Evolutionary conservation across 2,888 invertebrate genomes (phyloP), one percentile per base, ranked within the genome.

Genomic region (Drosophila peninsularis): DNA sequence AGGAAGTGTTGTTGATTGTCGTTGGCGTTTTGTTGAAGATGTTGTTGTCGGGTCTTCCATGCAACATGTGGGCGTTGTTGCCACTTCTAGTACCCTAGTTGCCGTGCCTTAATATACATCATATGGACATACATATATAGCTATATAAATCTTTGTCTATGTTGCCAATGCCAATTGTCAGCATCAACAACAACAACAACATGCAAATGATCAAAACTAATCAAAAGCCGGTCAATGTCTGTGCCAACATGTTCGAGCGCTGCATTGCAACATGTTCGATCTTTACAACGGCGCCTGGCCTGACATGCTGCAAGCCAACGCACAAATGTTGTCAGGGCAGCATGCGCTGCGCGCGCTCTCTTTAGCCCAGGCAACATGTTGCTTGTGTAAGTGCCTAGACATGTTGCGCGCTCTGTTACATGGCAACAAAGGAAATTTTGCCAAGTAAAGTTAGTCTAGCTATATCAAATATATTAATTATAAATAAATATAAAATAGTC

Each of bases 341-440:
- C 50, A 62, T 62, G 57, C 54, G 79, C 86, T 42, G 37, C 53
- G 52, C 34, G 47, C 42, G 19, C 62, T 62, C 30, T 34, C 36
- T 27, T 34, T 21, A 21, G 41, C 45, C 14, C 1, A 32, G 10
- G 86, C 82, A 82, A 75, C 82, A 88, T 82, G 86, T 80, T 80
- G 86, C 70, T 61, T 32, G 56, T 84, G 84, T 83, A 86, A 82
- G 45, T 24, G 42, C 14, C 30, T 44, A 44, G 49, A 54, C 53
- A 74, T 81, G 67, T 62, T 75, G 76, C 67, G 54, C 75, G 52
- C 74, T 78, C 75, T 9, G 50, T 54, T 58, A 62, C 61, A 72
- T 54, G 41, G 52, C 34, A 14, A 27, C 27, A 45, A 45, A 19
- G 24, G 1, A 2, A 7, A 19, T 5, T 54, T 32, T 3, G 19